Evolutionary conservation across 2,888 invertebrate genomes (phyloP).

Genomic region (Rapana venosa): DNA sequence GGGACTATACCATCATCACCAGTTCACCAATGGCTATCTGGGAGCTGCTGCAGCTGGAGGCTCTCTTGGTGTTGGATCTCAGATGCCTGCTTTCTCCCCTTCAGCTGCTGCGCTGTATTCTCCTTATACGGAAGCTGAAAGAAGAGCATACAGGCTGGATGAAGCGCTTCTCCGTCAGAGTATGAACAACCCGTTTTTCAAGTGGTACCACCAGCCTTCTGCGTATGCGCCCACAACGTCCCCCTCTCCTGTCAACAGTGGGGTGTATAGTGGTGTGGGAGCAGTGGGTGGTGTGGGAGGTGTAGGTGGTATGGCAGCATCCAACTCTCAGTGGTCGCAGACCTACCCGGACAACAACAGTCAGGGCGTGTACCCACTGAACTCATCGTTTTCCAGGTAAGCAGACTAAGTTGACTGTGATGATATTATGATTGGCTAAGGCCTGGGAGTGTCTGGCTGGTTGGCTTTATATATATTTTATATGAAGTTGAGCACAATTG

Average conservation of each 20-base stretch:
- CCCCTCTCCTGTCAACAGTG: constrained; percentile 54
- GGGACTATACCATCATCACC: constrained; percentile 65
- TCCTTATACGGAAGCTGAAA: constrained; percentile 72
- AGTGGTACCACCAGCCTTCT: constrained; percentile 67
- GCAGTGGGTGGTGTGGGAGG: constrained; percentile 56
- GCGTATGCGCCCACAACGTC: constrained; percentile 40
- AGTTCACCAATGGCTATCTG: constrained; percentile 60
- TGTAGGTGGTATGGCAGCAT: constrained; percentile 60
- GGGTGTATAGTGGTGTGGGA: constrained; percentile 51
- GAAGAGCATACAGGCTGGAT: constrained; percentile 71
- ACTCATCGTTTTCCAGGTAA: constrained; percentile 61
- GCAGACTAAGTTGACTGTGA: not conserved
- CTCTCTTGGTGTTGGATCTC: not conserved
- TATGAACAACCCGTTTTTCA: constrained; percentile 73
- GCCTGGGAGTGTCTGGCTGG: not conserved
- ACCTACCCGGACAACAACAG: constrained; percentile 65
- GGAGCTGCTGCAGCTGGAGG: constrained; percentile 51
- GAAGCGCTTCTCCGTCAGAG: constrained; percentile 72
- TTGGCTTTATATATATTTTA: not conserved
- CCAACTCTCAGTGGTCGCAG: constrained; percentile 67
- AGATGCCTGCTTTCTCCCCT: constrained; percentile 61
- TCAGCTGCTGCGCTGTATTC: constrained; percentile 66
- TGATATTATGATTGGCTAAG: no score
- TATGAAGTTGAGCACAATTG: not conserved
- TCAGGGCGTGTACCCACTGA: constrained; percentile 63